Conservation (phyloP, 2,888 invertebrate genomes). For the Pocota personata region DNA sequence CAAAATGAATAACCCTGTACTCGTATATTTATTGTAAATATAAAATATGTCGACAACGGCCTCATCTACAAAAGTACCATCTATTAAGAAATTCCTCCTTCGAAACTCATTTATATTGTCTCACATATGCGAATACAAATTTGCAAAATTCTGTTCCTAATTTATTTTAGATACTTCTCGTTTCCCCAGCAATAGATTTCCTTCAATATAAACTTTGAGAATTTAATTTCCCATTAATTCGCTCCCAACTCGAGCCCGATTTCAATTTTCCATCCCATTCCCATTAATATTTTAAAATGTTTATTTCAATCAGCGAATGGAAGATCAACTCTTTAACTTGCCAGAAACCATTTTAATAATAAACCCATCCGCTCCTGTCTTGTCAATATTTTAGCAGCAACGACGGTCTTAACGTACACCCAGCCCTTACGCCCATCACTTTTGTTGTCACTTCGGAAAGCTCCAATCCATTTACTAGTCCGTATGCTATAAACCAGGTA, state of each 20-base stretch:
- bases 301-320: constrained; percentile 52
- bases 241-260: not conserved
- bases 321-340: constrained; percentile 20
- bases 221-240: constrained; percentile 39
- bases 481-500: not conserved
- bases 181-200: not conserved
- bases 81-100: no score
- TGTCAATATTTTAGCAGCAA: constrained; percentile 21
- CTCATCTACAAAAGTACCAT: no score
- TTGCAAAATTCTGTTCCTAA: not conserved
- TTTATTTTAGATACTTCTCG: constrained; percentile 20
- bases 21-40: no score
- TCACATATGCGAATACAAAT: not conserved
- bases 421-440: constrained; percentile 8
- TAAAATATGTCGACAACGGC: no score
- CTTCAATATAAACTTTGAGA: constrained; percentile 1
- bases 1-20: no score
- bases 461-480: constrained; percentile 37
- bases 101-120: not conserved
- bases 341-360: constrained; percentile 52
- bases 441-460: constrained; percentile 41
- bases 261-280: constrained; percentile 15
- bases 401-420: constrained; percentile 3
- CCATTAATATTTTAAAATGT: constrained; percentile 32
- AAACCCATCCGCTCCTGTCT: constrained; percentile 25